Conservation (phyloP, 2,888 invertebrate genomes). For the Sympetrum striolatum region DNA sequence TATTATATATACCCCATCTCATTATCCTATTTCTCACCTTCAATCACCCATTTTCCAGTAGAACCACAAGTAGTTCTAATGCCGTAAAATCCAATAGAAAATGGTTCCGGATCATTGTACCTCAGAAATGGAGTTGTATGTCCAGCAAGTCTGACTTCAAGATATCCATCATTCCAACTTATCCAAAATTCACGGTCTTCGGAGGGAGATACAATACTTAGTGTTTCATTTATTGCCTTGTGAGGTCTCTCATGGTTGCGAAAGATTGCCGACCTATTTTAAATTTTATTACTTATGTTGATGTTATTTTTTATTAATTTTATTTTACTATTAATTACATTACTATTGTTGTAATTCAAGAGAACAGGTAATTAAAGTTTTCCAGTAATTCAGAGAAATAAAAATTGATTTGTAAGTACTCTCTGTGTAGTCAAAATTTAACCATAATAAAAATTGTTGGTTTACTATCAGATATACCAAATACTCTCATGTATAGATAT, state of each 20-base stretch:
- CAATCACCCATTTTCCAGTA: constrained; percentile 79
- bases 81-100: constrained; percentile 76
- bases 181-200: constrained; percentile 87
- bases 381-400: no score
- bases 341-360: no score
- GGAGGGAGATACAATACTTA: constrained; percentile 72
- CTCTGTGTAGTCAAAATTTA: no score
- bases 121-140: constrained; percentile 75
- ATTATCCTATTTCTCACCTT: constrained; percentile 67
- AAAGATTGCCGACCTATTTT: background rate
- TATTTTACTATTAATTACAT: no score
- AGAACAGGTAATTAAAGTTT: no score
- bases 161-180: constrained; percentile 67
- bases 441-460: no score
- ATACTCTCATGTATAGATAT: no score
- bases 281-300: no score
- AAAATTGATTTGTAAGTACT: no score
- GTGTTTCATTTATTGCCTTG: constrained; percentile 72
- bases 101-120: constrained; percentile 74
- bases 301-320: no score
- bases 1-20: no score
- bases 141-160: constrained; percentile 75
- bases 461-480: no score
- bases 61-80: constrained; percentile 89
- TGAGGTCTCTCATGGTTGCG: background rate